Evolutionary conservation across 2,888 invertebrate genomes (phyloP), one percentile per base, ranked within the genome.

Genomic region (Caenorhabditis becei): DNA sequence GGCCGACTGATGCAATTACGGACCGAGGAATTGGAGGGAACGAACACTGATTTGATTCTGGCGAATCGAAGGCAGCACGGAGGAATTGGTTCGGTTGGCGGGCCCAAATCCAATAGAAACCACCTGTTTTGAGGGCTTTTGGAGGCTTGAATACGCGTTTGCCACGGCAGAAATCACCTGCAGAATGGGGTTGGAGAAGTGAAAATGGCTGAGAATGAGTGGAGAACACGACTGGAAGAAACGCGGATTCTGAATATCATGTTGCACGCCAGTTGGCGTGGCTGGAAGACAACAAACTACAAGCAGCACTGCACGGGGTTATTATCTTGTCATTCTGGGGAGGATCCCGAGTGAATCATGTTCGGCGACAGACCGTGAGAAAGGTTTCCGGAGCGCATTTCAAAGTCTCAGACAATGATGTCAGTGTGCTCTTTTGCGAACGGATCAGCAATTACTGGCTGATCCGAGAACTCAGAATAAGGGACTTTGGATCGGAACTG

Each of bases 1-100:
- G 16, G 37, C 65, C 54, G 59, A 66, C 65, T 74, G 74, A 74
- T 74, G 72, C 63, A 74, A 74, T 74, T 74, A 74, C 65, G 65
- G 63, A 32, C 41, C 54, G 41, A 20, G 65, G 35, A 58, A 37
- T 20, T 16, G 47, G 56, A 49, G 26, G 18, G 67, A 69, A 47
- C 54, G 58, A 56, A 72, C 56, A 65, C 65, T 74, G 74, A 74
- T 74, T 74, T 51, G 65, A 74, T 74, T 74, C 58, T 28, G 32
- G 47, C 51, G 49, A 49, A 59, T 47, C 35, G 47, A 66, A 58
- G 58, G 47, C 37, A 47, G 32, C 44, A 47, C n/a, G 44, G 5
- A 58, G 58, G 41, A 62, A 65, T 66, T 74, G 74, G 74, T 51
- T 74, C 51, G 74, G 47, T 56, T 2, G 35, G 56, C 63, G 44